Evolutionary conservation across 2,888 invertebrate species (phyloP), one percentile per base, ranked within the genome.

Genomic region (Sylvicola fuscatus): DNA sequence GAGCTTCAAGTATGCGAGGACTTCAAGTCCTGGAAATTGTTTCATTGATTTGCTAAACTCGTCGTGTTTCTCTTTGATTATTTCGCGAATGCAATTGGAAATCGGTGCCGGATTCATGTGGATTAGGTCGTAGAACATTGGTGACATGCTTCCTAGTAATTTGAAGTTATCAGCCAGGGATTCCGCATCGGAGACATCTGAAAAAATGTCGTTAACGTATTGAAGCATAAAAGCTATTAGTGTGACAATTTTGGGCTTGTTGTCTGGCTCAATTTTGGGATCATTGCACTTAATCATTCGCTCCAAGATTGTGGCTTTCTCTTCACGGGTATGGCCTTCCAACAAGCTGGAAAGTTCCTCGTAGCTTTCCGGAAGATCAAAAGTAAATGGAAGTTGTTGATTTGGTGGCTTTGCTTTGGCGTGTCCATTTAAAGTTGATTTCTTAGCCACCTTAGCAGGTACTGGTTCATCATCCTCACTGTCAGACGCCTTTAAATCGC

Each of bases 261-360:
- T 90, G 12, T 71, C 71, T 42, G 72, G 72, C 5, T 72, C 71
- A 35, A 89, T 55, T 47, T 82, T 74, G 2, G 83, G 83, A 55
- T 90, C 82, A 58, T 86, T 80, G 47, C 79, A 83, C 58, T 87
- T 87, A 13, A 90, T 76, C 43, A 93, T 71, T 46, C 83, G 70
- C 48, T 81, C 77, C 33, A 92, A 51, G 8, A 86, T 73, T 10
- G 70, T 61, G 0, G 69, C 60, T 47, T 83, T 79, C 47, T 82
- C 70, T 11, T 66, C 58, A 2, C 70, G 60, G 7, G 69, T 32
- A 13, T 72, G 69, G 28, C 66, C 63, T 33, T 61, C 51, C 13
- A 90, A 52, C 36, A 79, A 49, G 44, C 67, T 60, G 51, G 70
- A 50, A 31, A 83, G 64, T 38, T 65, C 65, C 39, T 76, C 70